phyloP scores from a whole-genome alignment of 1,140 invertebrate species.

The Eurosta solidaginis region DNA sequence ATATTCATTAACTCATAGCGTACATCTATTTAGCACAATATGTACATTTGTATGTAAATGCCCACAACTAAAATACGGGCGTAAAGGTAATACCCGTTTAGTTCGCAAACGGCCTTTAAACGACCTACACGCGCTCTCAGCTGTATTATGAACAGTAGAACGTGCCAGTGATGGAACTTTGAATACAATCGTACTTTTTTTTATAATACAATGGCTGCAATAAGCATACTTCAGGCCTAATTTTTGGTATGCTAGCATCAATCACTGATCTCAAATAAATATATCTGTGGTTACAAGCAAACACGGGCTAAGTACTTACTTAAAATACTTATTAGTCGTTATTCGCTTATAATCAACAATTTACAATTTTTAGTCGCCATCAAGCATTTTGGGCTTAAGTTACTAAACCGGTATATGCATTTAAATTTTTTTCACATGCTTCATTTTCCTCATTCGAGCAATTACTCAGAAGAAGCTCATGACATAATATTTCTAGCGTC shows the following conservation, averaged over 20 bases:
- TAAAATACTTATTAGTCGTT: no score
- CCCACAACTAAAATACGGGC: background rate
- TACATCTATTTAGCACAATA: background rate
- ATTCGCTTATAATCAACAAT: no score
- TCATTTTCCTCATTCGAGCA: conserved; percentile 39
- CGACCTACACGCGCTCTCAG: conserved; percentile 50
- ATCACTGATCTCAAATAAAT: no score
- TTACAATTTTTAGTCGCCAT: no score
- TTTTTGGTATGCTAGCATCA: no score
- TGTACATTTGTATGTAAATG: background rate
- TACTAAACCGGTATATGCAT: background rate
- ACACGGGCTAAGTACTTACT: no score
- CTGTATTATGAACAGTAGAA: background rate
- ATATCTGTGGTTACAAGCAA: no score
- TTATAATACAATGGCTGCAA: no score
- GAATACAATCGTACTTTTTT: no score
- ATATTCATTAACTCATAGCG: background rate
- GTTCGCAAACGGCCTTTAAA: conserved; percentile 55
- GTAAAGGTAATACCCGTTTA: background rate
- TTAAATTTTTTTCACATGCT: background rate
- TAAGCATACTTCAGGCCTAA: no score
- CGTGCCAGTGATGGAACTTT: no score
- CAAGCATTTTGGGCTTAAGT: no score
- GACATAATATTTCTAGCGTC: background rate
- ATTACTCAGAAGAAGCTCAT: background rate